These are phyloP conservation scores for Proales similis DNA, from an alignment of 1,140 invertebrate genomes.

Conservation along the genomic window DNA sequence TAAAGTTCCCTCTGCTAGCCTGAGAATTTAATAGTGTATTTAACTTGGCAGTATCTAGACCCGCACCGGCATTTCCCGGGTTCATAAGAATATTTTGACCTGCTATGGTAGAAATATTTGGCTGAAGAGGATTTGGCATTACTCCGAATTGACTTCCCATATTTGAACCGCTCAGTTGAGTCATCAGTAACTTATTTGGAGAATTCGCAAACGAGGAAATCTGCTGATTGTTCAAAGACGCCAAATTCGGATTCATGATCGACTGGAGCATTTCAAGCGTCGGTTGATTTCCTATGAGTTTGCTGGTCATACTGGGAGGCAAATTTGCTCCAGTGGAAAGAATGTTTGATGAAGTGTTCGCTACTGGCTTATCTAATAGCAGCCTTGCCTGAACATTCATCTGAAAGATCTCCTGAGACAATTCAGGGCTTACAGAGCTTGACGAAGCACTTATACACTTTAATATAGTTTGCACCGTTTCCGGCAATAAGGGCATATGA, in stretches of 20 bases:
- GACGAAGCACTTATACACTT: slow-evolving; percentile 37
- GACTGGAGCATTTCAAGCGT: slow-evolving; percentile 5
- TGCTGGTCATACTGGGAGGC: no score
- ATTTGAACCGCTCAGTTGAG: slow-evolving; percentile 16
- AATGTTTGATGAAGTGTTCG: neutral
- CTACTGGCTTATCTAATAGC: slow-evolving; percentile 42
- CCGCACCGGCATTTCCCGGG: neutral
- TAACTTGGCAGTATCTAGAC: neutral
- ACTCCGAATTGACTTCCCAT: no score
- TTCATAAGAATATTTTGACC: slow-evolving; percentile 12
- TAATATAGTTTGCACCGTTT: slow-evolving; percentile 37
- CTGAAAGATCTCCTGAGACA: slow-evolving; percentile 32
- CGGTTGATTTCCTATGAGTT: neutral
- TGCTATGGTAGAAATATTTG: neutral
- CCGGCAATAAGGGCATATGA: slow-evolving; percentile 38
- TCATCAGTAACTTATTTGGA: slow-evolving; percentile 5
- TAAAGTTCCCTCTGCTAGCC: no score
- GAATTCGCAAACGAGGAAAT: slow-evolving; percentile 22
- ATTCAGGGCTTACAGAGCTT: slow-evolving; percentile 40
- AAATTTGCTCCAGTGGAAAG: neutral
- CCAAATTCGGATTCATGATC: slow-evolving; percentile 19
- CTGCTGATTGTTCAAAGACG: neutral
- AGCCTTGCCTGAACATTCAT: slow-evolving; percentile 39
- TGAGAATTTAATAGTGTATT: no score
- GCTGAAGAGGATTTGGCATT: no score